phyloP scores from a whole-genome alignment of 2,797 vertebrate species.

The Arrhamphus sclerolepis region DNA sequence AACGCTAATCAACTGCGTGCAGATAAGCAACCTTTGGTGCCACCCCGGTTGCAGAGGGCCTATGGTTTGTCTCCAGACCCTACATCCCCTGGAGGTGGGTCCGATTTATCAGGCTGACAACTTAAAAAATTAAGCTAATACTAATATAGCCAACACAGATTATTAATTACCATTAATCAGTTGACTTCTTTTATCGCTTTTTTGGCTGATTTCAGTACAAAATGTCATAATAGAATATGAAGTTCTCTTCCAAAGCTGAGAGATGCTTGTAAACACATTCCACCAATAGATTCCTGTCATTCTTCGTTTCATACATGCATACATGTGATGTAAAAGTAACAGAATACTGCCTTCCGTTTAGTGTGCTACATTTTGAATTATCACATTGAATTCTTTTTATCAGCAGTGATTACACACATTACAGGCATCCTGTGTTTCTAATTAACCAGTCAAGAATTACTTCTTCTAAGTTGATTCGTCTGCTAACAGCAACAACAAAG shows the following conservation, averaged over 20 bases:
- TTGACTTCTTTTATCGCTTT: no score
- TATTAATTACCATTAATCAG: no score
- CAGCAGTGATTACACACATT: constrained; percentile 34
- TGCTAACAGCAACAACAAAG: constrained; percentile 21
- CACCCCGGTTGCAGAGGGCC: no score
- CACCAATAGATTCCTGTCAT: constrained; percentile 14
- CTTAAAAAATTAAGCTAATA: no score
- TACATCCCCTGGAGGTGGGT: no score
- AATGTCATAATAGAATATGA: no score
- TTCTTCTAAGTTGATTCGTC: constrained; percentile 23
- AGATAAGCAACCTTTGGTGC: no score
- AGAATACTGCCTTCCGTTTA: constrained; percentile 49
- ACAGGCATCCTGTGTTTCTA: constrained; percentile 43
- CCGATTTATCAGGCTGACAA: no score
- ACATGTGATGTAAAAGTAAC: constrained; percentile 60
- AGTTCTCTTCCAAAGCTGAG: background rate
- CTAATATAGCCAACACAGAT: no score
- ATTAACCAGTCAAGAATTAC: constrained; percentile 34
- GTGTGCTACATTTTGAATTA: constrained; percentile 51
- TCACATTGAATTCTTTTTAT: constrained; percentile 49
- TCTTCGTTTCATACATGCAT: constrained; percentile 5
- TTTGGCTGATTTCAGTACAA: no score
- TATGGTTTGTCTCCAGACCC: no score
- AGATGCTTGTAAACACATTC: constrained; percentile 23
- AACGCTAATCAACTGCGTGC: no score